Base-by-base conservation (phyloP, 2,113 vertebrate species). In the Conger conger region DNA sequence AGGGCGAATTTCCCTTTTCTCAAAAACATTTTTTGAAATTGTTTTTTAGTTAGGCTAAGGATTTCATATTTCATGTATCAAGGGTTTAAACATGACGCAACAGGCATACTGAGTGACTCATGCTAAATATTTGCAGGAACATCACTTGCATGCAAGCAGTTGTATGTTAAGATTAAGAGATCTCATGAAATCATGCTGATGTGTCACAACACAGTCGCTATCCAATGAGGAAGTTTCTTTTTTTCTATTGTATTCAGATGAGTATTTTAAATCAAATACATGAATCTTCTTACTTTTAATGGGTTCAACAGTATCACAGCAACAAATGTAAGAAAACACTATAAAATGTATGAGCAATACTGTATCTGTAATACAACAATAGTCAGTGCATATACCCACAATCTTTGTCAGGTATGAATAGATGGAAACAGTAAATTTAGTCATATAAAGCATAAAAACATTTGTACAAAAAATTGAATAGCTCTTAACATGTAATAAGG, bases 271-370 rank as follows among this genome's bases (percentile, higher is more conserved):
- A 86, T 86, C 80, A 86, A 86, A 45, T 33, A 86, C 85, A 86
- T 57, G 42, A 57, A 85, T 85, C 79, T 86, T 82, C 78, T 82
- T 81, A 82, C 81, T 88, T 95, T 95, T 96, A 95, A 96, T 95
- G 96, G 95, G 93, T 95, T 95, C 96, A 96, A 95, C 96, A 96
- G 95, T 96, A 96, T 96, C 95, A 96, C 96, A 96, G 94, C 95
- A 96, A 96, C 94, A 94, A 89, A 84, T 50, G 82, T 95, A 95
- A 96, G 94, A 96, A 96, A 96, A 95, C 40, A 96, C 96, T 94
- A 95, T 93, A 96, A 94, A 95, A 95, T 96, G 95, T 95, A 96
- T 95, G 94, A 95, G 95, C 27, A 11, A 77, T 35, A 83, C 95
- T n/a, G n/a, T n/a, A 95, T 95, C 95, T 96, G 94, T 95, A 96